A percentile compares a stretch with the other conserved stretches of the same genome.
Evolutionary conservation across 2,113 vertebrate genomes (phyloP).

Genomic region (Loxodonta africana): DNA sequence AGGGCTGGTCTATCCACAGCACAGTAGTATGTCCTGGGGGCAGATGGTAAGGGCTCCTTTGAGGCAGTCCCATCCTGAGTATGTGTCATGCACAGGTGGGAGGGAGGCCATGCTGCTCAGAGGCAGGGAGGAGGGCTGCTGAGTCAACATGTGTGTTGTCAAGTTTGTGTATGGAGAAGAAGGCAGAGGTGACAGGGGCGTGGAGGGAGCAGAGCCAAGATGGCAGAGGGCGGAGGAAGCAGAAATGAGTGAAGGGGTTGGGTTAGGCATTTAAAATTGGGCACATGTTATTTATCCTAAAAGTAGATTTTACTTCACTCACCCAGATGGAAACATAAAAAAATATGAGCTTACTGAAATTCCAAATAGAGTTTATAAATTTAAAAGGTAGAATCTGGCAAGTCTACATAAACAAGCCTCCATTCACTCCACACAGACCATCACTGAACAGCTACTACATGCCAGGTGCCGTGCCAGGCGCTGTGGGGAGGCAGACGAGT

Average conservation of each 20-base stretch:
- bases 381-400: background rate
- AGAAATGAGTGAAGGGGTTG: too few relatives aligned
- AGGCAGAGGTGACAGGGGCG: background rate
- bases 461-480: background rate
- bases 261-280: background rate
- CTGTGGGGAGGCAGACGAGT: background rate
- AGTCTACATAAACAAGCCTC: background rate
- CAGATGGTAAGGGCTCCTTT: background rate
- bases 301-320: background rate
- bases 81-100: background rate
- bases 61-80: background rate
- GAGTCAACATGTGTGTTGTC: rapidly evolving
- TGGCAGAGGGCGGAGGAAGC: background rate
- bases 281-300: background rate
- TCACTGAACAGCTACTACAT: rapidly evolving
- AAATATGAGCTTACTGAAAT: background rate
- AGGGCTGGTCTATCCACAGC: background rate
- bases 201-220: too few relatives aligned
- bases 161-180: too few relatives aligned
- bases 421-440: background rate
- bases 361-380: background rate
- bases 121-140: background rate
- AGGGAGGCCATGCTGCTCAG: background rate
- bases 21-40: background rate
- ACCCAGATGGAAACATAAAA: background rate